phyloP scores from a whole-genome alignment of 2,113 vertebrate species.

The Perca schrenkii region DNA sequence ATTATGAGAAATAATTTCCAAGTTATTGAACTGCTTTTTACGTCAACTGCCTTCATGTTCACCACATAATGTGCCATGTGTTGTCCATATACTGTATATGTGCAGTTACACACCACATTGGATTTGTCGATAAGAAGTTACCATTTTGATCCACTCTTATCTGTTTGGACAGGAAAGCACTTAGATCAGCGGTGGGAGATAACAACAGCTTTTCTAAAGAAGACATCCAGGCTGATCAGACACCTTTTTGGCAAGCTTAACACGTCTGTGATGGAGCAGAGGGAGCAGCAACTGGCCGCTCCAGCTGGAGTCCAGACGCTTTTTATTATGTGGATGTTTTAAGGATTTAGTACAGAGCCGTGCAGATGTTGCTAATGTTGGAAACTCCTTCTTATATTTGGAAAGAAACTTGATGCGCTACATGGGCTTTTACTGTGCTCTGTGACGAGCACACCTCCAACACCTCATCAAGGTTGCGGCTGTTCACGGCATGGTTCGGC shows the following conservation, averaged over 20 bases:
- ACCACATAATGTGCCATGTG: neutral
- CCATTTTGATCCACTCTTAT: constrained; percentile 45
- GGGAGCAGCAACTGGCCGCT: neutral
- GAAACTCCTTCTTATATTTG: neutral
- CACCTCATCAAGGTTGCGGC: no score
- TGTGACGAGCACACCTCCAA: no score
- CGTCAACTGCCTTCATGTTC: neutral
- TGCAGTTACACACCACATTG: neutral
- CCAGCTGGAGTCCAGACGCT: constrained; percentile 15
- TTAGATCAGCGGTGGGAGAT: constrained; percentile 46
- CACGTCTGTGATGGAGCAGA: constrained; percentile 1
- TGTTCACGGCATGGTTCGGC: no score
- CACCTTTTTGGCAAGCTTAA: constrained; percentile 29
- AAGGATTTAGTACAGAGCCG: neutral
- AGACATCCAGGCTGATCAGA: constrained; percentile 49
- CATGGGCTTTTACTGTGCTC: no score
- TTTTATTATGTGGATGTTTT: constrained; percentile 5
- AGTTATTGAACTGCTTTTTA: neutral
- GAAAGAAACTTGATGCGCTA: neutral
- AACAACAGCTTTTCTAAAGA: constrained; percentile 45
- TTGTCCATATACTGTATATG: neutral
- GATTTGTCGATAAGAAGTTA: neutral
- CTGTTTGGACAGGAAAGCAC: constrained; percentile 19
- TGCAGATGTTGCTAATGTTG: constrained; percentile 24
- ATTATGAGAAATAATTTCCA: neutral